phyloP scores from a whole-genome alignment of 2,113 vertebrate species.

The Pontoporia blainvillei region DNA sequence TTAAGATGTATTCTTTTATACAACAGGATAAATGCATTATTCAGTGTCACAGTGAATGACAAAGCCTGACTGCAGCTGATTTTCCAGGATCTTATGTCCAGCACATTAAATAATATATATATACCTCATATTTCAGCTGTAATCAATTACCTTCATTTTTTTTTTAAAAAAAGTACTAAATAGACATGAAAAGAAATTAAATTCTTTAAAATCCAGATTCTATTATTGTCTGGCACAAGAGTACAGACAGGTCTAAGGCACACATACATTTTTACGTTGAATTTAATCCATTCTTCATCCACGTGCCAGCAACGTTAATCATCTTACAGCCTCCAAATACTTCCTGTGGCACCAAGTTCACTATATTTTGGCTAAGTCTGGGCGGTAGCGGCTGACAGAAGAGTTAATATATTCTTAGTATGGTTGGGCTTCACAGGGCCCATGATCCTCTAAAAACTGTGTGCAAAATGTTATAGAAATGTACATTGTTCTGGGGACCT shows the following conservation, averaged over 20 bases:
- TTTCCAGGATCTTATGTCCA: neutral
- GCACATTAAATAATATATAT: neutral
- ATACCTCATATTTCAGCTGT: neutral
- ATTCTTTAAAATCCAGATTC: constrained; percentile 32
- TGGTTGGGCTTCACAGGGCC: neutral
- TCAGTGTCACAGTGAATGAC: neutral
- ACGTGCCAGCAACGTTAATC: neutral
- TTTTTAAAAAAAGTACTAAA: neutral
- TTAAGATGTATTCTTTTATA: neutral
- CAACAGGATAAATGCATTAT: neutral
- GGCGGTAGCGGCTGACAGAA: neutral
- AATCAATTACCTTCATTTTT: neutral
- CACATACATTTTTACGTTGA: neutral
- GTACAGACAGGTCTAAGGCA: neutral
- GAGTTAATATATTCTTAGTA: neutral
- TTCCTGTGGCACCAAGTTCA: neutral
- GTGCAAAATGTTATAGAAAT: neutral
- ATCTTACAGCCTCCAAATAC: neutral
- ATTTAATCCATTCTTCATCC: neutral
- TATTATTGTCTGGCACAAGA: neutral
- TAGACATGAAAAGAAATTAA: neutral
- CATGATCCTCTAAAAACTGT: neutral
- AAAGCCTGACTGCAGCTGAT: neutral
- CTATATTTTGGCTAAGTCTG: neutral
- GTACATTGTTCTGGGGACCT: neutral